phyloP scores from a whole-genome alignment of 2,113 vertebrate genomes.

The Girardinichthys multiradiatus region DNA sequence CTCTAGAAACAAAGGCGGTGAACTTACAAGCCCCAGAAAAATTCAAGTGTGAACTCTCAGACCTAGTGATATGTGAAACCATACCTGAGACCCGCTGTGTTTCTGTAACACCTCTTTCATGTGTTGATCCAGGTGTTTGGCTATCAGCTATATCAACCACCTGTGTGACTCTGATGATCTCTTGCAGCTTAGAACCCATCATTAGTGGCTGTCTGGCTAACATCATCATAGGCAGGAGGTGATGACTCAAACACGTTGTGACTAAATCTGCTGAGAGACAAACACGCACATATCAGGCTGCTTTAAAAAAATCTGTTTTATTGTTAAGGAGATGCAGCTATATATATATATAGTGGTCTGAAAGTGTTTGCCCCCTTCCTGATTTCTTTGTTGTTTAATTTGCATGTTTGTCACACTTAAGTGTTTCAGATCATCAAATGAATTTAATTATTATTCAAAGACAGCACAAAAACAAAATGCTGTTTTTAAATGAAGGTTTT shows the following conservation, averaged over 20 bases:
- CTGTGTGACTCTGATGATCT: conserved; percentile 2
- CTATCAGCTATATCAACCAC: conserved; percentile 9
- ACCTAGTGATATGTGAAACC: conserved; percentile 9
- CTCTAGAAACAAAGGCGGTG: neutral
- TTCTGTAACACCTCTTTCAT: conserved; percentile 16
- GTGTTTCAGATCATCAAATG: too few relatives aligned
- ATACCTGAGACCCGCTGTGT: neutral
- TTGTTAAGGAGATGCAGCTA: neutral
- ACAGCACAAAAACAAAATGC: too few relatives aligned
- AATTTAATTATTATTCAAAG: too few relatives aligned
- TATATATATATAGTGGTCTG: too few relatives aligned
- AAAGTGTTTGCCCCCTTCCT: too few relatives aligned
- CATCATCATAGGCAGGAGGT: neutral
- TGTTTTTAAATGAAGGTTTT: too few relatives aligned
- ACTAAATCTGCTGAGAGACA: neutral
- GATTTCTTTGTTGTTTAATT: too few relatives aligned
- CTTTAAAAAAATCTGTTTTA: neutral
- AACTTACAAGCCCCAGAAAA: neutral
- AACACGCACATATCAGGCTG: conserved; percentile 2
- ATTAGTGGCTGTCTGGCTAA: conserved; percentile 42
- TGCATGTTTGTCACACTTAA: too few relatives aligned
- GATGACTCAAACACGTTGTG: conserved; percentile 33
- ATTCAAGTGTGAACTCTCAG: neutral
- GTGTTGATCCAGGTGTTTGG: conserved; percentile 22
- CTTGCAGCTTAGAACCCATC: conserved; percentile 11